These are phyloP conservation scores for Manduca sexta DNA, from an alignment of 1,140 invertebrate genomes.

Conservation along the genomic window DNA sequence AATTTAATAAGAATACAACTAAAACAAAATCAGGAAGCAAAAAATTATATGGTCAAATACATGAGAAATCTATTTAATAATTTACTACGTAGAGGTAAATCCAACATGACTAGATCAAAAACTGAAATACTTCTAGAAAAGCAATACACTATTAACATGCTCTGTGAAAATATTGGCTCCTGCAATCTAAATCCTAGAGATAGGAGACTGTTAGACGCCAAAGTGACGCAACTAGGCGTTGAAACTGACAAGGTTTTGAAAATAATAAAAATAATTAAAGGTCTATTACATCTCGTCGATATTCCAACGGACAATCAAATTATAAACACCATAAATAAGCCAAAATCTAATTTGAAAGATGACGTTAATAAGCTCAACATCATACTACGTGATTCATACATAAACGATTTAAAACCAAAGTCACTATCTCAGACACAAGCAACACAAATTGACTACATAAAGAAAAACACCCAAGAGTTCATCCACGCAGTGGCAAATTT, in stretches of 20 bases:
- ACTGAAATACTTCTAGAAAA: conserved; percentile 10
- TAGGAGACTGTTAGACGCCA: conserved; percentile 24
- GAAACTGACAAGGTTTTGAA: conserved; percentile 41
- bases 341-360: conserved; percentile 10
- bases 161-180: conserved; percentile 37
- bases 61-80: conserved; percentile 33
- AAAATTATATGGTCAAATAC: conserved; percentile 24
- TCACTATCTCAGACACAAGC: conserved; percentile 25
- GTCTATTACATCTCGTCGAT: conserved; percentile 36
- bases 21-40: conserved; percentile 9
- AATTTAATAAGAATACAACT: conserved; percentile 15
- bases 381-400: conserved; percentile 30
- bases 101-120: not conserved
- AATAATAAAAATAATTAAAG: conserved; percentile 43
- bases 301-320: conserved; percentile 12
- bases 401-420: conserved; percentile 3
- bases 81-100: conserved; percentile 14
- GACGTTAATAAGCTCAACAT: conserved; percentile 36
- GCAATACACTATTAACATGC: conserved; percentile 22
- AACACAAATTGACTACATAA: conserved; percentile 44
- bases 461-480: conserved; percentile 39
- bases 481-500: conserved; percentile 46
- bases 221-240: conserved; percentile 31
- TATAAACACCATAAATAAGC: not conserved
- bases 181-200: conserved; percentile 27